phyloP scores from a whole-genome alignment of 2,888 invertebrate species.

The Dryadula phaetusa region DNA sequence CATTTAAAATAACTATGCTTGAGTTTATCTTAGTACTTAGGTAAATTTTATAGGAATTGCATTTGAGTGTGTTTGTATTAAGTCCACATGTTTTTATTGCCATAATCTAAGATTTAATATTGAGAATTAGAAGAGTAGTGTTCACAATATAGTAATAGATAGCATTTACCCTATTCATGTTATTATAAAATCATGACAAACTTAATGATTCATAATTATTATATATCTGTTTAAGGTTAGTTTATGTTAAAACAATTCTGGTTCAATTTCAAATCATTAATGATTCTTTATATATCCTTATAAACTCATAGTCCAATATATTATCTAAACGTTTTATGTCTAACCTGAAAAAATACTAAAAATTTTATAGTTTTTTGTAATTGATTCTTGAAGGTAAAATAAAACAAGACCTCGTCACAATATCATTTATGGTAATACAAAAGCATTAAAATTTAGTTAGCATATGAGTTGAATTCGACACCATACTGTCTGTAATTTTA shows the following conservation, averaged over 20 bases:
- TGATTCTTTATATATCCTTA: too few species aligned
- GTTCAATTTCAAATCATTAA: not conserved
- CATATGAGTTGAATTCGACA: not conserved
- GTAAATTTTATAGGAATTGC: not conserved
- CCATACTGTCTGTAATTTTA: not conserved
- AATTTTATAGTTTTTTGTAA: too few species aligned
- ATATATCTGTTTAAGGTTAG: not conserved
- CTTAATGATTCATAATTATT: not conserved
- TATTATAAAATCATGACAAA: slow-evolving; percentile 9
- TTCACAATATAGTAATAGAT: not conserved
- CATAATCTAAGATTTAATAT: slow-evolving; percentile 21
- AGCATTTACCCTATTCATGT: not conserved
- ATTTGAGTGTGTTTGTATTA: slow-evolving; percentile 19
- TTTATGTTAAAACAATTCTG: slow-evolving; percentile 4
- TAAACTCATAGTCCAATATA: too few species aligned
- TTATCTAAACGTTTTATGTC: too few species aligned
- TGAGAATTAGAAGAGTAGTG: slow-evolving; percentile 10
- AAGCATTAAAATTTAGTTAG: not conserved
- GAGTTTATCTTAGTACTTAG: slow-evolving; percentile 26
- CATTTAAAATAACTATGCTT: slow-evolving; percentile 1
- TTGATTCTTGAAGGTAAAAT: too few species aligned
- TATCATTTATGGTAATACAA: too few species aligned
- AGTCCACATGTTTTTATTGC: slow-evolving; percentile 26
- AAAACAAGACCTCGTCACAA: too few species aligned
- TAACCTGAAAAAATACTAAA: too few species aligned